phyloP scores from a whole-genome alignment of 2,888 invertebrate genomes.

The Myopa testacea region DNA sequence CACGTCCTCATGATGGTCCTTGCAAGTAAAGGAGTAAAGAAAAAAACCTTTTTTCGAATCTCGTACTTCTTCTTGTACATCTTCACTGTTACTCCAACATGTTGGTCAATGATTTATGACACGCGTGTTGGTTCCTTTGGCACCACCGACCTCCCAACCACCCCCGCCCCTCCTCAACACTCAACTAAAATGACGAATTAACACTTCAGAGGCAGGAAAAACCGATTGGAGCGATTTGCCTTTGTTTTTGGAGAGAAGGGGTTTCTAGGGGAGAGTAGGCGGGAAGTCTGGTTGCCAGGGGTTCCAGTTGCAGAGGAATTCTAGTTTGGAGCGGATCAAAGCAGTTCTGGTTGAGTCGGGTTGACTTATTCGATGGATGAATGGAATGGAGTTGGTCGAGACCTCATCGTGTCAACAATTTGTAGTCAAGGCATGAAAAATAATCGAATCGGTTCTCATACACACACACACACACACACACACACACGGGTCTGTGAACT shows the following conservation, averaged over 20 bases:
- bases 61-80: background rate
- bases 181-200: constrained; percentile 36
- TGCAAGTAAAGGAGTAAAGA: constrained; percentile 51
- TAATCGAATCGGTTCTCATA: background rate
- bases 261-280: background rate
- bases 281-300: too few species aligned
- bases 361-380: too few species aligned
- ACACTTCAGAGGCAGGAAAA: constrained; percentile 37
- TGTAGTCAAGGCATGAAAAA: constrained; percentile 13
- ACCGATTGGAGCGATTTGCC: background rate
- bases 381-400: too few species aligned
- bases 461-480: background rate
- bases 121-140: background rate
- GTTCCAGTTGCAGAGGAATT: too few species aligned
- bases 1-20: constrained; percentile 43
- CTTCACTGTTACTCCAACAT: constrained; percentile 35
- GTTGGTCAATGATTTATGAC: constrained; percentile 41
- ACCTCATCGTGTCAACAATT: constrained; percentile 20
- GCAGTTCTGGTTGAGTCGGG: too few species aligned
- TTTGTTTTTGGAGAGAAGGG: background rate
- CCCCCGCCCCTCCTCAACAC: background rate
- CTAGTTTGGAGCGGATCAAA: background rate
- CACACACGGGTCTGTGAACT: background rate
- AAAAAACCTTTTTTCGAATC: constrained; percentile 32
- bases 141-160: background rate